Evolutionary conservation across 2,113 vertebrate species (phyloP), one percentile per base, ranked within the genome.

Genomic region (Brachyhypopomus gauderio): DNA sequence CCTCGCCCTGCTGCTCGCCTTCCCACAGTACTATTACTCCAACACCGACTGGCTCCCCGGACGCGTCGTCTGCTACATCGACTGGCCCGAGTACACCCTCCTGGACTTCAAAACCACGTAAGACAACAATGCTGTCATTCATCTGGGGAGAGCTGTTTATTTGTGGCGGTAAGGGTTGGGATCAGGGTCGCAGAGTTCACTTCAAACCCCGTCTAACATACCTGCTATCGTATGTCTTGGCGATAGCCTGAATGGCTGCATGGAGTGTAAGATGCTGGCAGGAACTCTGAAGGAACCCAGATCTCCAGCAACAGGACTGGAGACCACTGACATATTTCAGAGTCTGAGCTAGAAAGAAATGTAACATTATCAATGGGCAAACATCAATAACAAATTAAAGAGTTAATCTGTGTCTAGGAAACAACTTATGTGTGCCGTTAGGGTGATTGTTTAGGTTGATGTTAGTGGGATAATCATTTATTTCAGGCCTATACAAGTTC

Each of bases 11-110:
- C 93, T 97, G 11, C 92, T 99, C 85, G 95, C 98, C 0, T 97
- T 96, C 12, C 98, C 97, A 0, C 96, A 97, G 88, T 97, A 97
- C 60, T 98, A 95, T 88, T 99, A 97, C 87, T 96, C 98, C 0
- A 90, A 90, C 87, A 96, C 85, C 0, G 89, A 83, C 8, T 48
- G 93, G 85, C 84, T 95, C 48, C 93, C 94, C 0, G 93, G 81
- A 4, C 90, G 98, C 0, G 85, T 95, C 8, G 95, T 99, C 73
- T 99, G 98, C 82, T 93, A 95, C 89, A 95, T 99, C 76, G 88
- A 94, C 17, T 99, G 97, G 97, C 97, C 98, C 0, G 91, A 95
- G n/a, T 92, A 96, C 17, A 85, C 83, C 0, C 2, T 88, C 23
- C 91, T 89, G 2, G 27, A 88, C 82, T 95, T 95, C 0, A 94